Percentiles rank a stretch among this genome's conserved stretches.
Evolutionary conservation across 2,797 vertebrate genomes (phyloP).

Genomic region (Sparidentex hasta): DNA sequence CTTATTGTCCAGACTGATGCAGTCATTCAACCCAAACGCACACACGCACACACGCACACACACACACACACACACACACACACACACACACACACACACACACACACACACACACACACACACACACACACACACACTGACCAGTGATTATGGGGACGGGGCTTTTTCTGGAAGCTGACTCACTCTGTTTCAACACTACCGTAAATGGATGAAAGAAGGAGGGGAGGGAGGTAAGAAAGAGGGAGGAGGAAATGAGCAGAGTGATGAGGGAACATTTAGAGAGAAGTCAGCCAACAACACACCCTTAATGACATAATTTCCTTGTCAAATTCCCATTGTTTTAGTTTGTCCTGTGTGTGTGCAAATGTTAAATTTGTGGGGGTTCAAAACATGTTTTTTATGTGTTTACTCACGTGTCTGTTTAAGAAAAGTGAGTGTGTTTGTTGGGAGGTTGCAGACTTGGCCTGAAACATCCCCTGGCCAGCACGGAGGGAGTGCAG

Average conservation of each 20-base stretch:
- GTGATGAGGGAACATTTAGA: conserved; percentile 70
- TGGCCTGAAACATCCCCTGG: conserved; percentile 30
- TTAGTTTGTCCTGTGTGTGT: conserved; percentile 27
- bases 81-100: conserved; percentile 30
- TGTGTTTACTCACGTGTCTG: conserved; percentile 1
- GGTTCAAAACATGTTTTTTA: conserved; percentile 1
- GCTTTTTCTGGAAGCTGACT: conserved; percentile 82
- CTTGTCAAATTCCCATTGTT: conserved; percentile 72
- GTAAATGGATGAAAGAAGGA: conserved; percentile 76
- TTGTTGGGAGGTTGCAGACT: conserved; percentile 25
- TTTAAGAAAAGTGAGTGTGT: neutral
- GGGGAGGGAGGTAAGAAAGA: conserved; percentile 55
- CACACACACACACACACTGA: conserved; percentile 37
- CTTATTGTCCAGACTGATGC: conserved; percentile 51
- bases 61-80: conserved; percentile 19
- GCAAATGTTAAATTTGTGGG: neutral
- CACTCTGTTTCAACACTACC: conserved; percentile 72
- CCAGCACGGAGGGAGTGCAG: conserved; percentile 15
- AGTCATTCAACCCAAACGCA: conserved; percentile 55
- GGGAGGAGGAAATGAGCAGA: conserved; percentile 72
- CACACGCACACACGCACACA: too few relatives aligned
- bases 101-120: conserved; percentile 13
- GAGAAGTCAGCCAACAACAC: conserved; percentile 73
- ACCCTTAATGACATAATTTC: conserved; percentile 82
- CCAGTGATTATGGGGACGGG: conserved; percentile 43